Evolutionary conservation across 2,888 invertebrate species (phyloP).

Genomic region (Drosophila pseudotakahashii): DNA sequence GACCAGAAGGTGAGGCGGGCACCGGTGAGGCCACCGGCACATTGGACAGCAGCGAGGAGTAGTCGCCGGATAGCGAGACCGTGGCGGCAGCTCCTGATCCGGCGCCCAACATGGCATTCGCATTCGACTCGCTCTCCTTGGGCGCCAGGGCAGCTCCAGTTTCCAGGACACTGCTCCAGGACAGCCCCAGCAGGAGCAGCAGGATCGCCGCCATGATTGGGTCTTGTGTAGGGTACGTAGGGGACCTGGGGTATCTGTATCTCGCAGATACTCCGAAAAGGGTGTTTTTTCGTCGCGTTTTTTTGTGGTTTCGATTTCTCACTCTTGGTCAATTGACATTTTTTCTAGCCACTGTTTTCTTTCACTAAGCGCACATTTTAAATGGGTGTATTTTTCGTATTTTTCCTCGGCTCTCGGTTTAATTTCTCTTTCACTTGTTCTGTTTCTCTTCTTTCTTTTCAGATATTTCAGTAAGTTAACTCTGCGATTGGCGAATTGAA

Average conservation of each 20-base stretch:
- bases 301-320: conserved; percentile 15
- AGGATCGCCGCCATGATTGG: conserved; percentile 28
- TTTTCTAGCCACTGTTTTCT: conserved; percentile 37
- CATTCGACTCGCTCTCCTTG: conserved; percentile 50
- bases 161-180: not conserved
- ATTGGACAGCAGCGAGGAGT: conserved; percentile 59
- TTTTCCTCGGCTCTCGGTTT: conserved; percentile 16
- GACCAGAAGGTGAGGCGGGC: conserved; percentile 54
- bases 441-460: conserved; percentile 40
- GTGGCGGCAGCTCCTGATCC: conserved; percentile 56
- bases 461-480: conserved; percentile 35
- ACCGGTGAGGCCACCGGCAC: conserved; percentile 31
- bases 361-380: conserved; percentile 40
- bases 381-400: conserved; percentile 18
- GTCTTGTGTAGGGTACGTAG: conserved; percentile 21
- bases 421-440: conserved; percentile 61
- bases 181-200: conserved; percentile 19
- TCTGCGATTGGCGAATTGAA: conserved; percentile 44
- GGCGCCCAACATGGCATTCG: conserved; percentile 68
- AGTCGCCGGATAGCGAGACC: conserved; percentile 65
- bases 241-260: conserved; percentile 18
- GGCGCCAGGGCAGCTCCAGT: conserved; percentile 33
- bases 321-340: conserved; percentile 59
- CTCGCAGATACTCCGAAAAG: not conserved
- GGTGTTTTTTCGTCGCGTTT: conserved; percentile 27